phyloP scores from a whole-genome alignment of 2,113 vertebrate species.

The Mola mola region DNA sequence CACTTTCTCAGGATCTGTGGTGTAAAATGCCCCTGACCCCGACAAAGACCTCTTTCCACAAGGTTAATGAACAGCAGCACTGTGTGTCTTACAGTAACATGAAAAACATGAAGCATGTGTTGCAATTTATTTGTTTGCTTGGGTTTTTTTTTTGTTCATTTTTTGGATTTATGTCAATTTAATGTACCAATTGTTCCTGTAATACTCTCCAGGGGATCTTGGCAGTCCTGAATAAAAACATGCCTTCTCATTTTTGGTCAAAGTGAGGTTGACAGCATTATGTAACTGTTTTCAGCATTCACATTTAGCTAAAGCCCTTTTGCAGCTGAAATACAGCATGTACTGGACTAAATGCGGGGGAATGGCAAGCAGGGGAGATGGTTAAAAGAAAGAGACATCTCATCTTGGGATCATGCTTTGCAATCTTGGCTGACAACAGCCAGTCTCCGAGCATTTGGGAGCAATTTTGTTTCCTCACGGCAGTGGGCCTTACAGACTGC shows the following conservation, averaged over 20 bases:
- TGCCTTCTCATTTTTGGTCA: neutral
- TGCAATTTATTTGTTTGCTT: neutral
- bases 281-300: slow-evolving; percentile 23
- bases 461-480: slow-evolving; percentile 60
- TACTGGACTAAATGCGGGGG: slow-evolving; percentile 11
- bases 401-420: slow-evolving; percentile 44
- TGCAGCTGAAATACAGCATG: slow-evolving; percentile 8
- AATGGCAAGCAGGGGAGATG: slow-evolving; percentile 7
- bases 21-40: slow-evolving; percentile 41
- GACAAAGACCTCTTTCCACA: slow-evolving; percentile 37
- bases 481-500: slow-evolving; percentile 35
- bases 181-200: neutral
- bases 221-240: neutral
- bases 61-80: slow-evolving; percentile 38
- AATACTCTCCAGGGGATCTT: slow-evolving; percentile 14
- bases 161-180: slow-evolving; percentile 15
- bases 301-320: slow-evolving; percentile 7
- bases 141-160: neutral
- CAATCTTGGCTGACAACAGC: slow-evolving; percentile 44
- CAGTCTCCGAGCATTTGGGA: slow-evolving; percentile 70
- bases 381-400: slow-evolving; percentile 26
- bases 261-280: slow-evolving; percentile 12
- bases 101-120: neutral
- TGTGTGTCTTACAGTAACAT: slow-evolving; percentile 5
- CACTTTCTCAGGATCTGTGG: slow-evolving; percentile 57